phyloP scores from a whole-genome alignment of 2,113 vertebrate species.

The Pelmatolapia mariae region DNA sequence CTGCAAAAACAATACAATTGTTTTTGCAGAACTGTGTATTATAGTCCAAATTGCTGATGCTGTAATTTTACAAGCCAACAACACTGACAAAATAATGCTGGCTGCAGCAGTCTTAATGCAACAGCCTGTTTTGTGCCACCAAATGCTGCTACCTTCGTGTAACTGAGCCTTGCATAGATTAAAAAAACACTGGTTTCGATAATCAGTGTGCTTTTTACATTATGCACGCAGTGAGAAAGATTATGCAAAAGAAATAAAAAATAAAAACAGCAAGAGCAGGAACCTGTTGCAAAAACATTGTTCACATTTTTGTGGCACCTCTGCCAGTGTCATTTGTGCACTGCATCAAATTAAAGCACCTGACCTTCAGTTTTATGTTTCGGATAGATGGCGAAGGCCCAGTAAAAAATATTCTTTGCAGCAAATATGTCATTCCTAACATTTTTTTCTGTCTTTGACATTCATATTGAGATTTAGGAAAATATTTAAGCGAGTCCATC shows the following conservation, averaged over 20 bases:
- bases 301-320: not conserved
- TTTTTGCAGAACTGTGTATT: not conserved
- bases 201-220: constrained; percentile 13
- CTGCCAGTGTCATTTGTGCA: not conserved
- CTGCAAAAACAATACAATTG: constrained; percentile 15
- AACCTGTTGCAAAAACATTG: not conserved
- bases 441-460: not conserved
- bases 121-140: not conserved
- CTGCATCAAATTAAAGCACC: not conserved
- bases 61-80: constrained; percentile 14
- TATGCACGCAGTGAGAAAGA: not conserved
- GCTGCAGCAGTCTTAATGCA: constrained; percentile 9
- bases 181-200: not conserved
- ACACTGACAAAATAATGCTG: constrained; percentile 14
- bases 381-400: not conserved
- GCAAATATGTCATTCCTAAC: not conserved
- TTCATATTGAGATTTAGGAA: not conserved
- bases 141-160: not conserved
- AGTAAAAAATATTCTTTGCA: not conserved
- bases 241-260: not conserved
- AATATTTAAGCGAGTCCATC: not conserved
- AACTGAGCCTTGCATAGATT: not conserved
- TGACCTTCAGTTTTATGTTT: not conserved
- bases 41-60: constrained; percentile 26
- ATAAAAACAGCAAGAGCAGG: not conserved